Evolutionary conservation across 2,888 invertebrate genomes (phyloP), one percentile per base, ranked within the genome.

Genomic region (Machimus rusticus): DNA sequence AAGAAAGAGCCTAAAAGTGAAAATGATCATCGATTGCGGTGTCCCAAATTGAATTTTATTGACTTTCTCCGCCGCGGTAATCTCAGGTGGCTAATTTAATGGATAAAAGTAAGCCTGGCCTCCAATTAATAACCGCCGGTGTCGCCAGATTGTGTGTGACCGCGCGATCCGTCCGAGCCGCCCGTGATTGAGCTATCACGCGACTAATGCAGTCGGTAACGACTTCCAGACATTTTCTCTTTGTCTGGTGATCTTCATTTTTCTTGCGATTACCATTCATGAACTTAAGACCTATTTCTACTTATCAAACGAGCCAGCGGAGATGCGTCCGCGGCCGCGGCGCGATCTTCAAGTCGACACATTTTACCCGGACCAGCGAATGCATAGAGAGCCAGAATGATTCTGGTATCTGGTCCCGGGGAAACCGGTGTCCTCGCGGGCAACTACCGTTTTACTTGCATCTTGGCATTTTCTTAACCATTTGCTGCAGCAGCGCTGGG

Each of bases 271-370:
- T 81, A 82, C 82, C 82, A 82, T 82, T 82, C 82, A 82, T 82
- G 82, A 82, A 82, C 82, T 82, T 82, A 82, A 82, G 82, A 82
- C 82, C 82, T 82, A 82, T 82, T 82, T 82, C 82, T 57, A 82
- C 82, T 82, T 82, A 57, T 82, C 82, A 82, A 82, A 37, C 81
- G 55, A 81, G 55, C 55, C 12, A 23, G 23, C 23, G 57, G 57
- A 81, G 81, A 81, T 34, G 55, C 31, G 16, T n/a, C 55, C 55
- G 55, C 31, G 16, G 34, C 55, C 55, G 51, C 51, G 6, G n/a
- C 34, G 55, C 46, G 34, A 81, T 81, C 55, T 28, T 28, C 81
- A 16, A 57, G 57, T 19, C 82, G 82, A 66, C 82, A 57, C 66
- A 82, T 57, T 82, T 82, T 82, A 34, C 57, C 55, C 34, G 37